phyloP scores from a whole-genome alignment of 92 coral and sea anemone species.

The Meandrina meandrites region DNA sequence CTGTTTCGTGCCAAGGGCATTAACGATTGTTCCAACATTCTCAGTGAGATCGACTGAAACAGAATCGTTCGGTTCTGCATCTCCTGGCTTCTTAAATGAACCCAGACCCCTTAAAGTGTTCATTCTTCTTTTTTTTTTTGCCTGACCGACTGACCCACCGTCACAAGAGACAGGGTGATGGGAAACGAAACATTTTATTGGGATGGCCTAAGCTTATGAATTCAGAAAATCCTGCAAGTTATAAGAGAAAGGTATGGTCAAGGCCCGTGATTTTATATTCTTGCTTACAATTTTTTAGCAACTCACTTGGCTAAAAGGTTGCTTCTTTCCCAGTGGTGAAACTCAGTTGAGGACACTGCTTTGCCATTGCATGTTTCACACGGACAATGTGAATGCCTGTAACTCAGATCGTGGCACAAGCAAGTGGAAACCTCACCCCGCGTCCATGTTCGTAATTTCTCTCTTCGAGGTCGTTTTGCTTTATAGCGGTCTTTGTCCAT shows the following conservation, averaged over 20 bases:
- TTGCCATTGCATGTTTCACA: conserved; percentile 30
- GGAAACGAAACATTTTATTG: too few species aligned
- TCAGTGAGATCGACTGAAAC: too few species aligned
- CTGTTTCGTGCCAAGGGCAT: too few species aligned
- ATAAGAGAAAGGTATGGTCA: not conserved
- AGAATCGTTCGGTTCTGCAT: too few species aligned
- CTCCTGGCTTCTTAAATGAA: too few species aligned
- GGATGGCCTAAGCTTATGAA: too few species aligned
- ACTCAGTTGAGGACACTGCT: conserved; percentile 45
- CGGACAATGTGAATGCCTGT: conserved; percentile 43
- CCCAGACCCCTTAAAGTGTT: too few species aligned
- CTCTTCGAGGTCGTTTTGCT: conserved; percentile 14
- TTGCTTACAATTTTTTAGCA: not conserved
- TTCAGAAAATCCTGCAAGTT: too few species aligned
- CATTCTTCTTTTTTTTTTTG: too few species aligned
- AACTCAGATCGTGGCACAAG: conserved; percentile 27
- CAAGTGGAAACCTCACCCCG: conserved; percentile 49
- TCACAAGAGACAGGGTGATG: too few species aligned
- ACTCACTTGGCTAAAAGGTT: conserved; percentile 37
- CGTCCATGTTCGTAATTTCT: conserved; percentile 30
- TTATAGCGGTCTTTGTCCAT: conserved; percentile 25
- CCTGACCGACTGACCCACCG: too few species aligned
- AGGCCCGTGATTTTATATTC: not conserved
- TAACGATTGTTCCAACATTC: too few species aligned
- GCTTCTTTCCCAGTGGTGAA: conserved; percentile 48